Conservation (phyloP, 2,113 vertebrate species). For the Coryphaenoides rupestris region DNA sequence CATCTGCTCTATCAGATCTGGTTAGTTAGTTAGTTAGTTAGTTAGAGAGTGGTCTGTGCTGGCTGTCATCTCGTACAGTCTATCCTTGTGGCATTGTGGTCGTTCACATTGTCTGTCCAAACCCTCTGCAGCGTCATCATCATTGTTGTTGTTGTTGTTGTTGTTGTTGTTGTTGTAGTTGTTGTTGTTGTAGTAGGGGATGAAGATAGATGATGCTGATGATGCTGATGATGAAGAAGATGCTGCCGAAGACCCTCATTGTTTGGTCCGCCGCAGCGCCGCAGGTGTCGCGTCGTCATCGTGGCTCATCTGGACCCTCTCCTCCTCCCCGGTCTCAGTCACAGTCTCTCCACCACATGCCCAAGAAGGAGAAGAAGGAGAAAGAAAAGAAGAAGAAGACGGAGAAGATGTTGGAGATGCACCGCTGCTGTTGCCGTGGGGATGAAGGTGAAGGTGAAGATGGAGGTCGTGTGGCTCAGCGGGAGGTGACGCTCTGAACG, state of each 20-base stretch:
- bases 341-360: too few species aligned
- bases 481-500: conserved; percentile 52
- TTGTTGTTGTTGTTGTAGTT: too few species aligned
- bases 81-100: conserved; percentile 42
- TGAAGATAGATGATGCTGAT: too few species aligned
- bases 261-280: conserved; percentile 67
- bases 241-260: conserved; percentile 74
- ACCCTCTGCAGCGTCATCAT: conserved; percentile 33
- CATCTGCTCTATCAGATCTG: conserved; percentile 45
- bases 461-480: conserved; percentile 52
- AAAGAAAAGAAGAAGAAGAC: too few species aligned
- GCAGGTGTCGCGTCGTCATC: conserved; percentile 61
- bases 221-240: too few species aligned
- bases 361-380: too few species aligned
- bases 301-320: conserved; percentile 62
- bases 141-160: too few species aligned
- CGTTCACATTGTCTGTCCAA: conserved; percentile 54
- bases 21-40: too few species aligned
- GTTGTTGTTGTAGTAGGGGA: too few species aligned
- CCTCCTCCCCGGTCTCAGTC: conserved; percentile 50
- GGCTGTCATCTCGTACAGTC: conserved; percentile 45
- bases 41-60: too few species aligned
- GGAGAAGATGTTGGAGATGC: conserved; percentile 51
- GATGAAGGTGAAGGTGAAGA: too few species aligned
- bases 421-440: conserved; percentile 21